These are phyloP conservation scores for Agriopis aurantiaria DNA, from an alignment of 2,888 invertebrate genomes.

Conservation along the genomic window DNA sequence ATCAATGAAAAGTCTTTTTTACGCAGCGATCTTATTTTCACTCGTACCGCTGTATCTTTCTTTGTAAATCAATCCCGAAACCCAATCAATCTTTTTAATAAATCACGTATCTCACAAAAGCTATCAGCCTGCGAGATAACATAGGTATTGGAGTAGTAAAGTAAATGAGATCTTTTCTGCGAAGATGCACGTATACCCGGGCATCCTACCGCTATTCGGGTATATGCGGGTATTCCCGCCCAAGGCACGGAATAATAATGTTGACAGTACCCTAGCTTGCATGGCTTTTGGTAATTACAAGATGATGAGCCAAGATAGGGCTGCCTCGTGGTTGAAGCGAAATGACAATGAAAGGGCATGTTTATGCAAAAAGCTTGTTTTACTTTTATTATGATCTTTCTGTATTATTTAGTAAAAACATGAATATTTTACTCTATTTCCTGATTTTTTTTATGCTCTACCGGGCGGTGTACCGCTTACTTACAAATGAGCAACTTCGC, in stretches of 20 bases:
- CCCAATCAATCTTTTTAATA: conserved; percentile 55
- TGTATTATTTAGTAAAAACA: conserved; percentile 1
- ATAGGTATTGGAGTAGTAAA: conserved; percentile 63
- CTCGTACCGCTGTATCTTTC: background rate
- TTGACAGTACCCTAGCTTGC: conserved; percentile 33
- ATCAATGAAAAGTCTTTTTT: background rate
- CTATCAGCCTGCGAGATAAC: conserved; percentile 53
- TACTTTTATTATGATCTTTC: conserved; percentile 10
- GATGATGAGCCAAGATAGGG: conserved; percentile 24
- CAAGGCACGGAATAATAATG: conserved; percentile 29
- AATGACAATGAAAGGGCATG: conserved; percentile 16
- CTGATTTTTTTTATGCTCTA: background rate
- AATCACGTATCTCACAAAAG: conserved; percentile 55
- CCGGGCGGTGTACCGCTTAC: no score
- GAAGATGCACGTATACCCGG: conserved; percentile 62
- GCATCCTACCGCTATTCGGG: conserved; percentile 34
- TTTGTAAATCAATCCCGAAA: conserved; percentile 36
- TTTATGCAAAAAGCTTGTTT: conserved; percentile 25
- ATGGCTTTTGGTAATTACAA: conserved; percentile 28
- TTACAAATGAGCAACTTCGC: background rate
- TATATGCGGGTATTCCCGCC: conserved; percentile 22
- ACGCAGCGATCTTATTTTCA: background rate
- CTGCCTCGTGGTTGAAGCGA: conserved; percentile 16
- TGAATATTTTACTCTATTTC: background rate
- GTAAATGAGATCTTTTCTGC: conserved; percentile 67